These are phyloP conservation scores for Diadumene lineata DNA, from an alignment of 92 coral and sea anemone genomes.

Conservation along the genomic window DNA sequence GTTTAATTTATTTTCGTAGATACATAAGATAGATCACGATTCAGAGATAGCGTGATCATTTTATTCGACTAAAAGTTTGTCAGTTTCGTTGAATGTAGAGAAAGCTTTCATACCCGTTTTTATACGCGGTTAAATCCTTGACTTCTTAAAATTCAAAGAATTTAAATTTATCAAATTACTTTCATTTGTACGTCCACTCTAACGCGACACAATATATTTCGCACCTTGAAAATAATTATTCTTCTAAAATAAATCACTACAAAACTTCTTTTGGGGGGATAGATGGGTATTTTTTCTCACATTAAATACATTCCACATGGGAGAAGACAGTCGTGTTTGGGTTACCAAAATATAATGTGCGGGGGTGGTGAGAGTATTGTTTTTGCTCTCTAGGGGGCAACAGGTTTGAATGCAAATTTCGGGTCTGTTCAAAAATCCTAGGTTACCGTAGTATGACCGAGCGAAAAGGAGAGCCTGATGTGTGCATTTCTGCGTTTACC, in stretches of 20 bases:
- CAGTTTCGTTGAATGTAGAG: too few relatives aligned
- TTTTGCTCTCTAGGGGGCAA: conserved; percentile 40
- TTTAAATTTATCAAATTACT: too few relatives aligned
- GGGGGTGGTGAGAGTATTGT: conserved; percentile 17
- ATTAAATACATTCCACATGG: neutral
- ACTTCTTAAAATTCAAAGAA: too few relatives aligned
- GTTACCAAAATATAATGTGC: neutral
- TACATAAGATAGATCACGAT: too few relatives aligned
- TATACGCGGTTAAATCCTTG: too few relatives aligned
- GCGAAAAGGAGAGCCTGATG: neutral
- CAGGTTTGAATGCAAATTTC: conserved; percentile 45
- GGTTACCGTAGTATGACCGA: conserved; percentile 13
- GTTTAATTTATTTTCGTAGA: too few relatives aligned
- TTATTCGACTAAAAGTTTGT: too few relatives aligned
- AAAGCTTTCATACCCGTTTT: too few relatives aligned
- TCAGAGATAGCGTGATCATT: too few relatives aligned
- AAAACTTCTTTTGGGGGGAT: neutral
- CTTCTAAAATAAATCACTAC: neutral
- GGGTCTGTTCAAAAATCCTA: conserved; percentile 29
- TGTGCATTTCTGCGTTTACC: neutral
- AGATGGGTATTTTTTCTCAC: neutral
- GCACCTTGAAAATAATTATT: too few relatives aligned
- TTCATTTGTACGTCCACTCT: too few relatives aligned
- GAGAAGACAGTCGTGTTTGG: neutral
- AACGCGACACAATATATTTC: too few relatives aligned